phyloP scores from a whole-genome alignment of 1,140 invertebrate genomes.

The Ceratosolen solmsi region DNA sequence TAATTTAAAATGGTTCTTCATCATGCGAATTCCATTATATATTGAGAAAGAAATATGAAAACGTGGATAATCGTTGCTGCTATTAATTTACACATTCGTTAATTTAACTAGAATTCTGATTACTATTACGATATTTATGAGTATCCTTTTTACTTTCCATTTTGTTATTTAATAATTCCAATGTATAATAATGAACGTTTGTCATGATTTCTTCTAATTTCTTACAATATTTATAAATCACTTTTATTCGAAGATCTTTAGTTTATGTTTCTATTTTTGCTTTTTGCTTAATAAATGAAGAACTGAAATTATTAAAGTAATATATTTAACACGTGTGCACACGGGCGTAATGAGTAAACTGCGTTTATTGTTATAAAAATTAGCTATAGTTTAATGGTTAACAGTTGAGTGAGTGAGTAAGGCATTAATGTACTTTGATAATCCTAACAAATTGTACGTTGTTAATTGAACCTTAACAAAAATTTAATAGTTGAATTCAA shows the following conservation, averaged over 20 bases:
- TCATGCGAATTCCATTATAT: constrained; percentile 22
- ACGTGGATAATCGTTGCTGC: not conserved
- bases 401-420: no score
- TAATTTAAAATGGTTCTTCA: constrained; percentile 3
- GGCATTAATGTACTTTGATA: no score
- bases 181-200: not conserved
- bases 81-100: not conserved
- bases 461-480: no score
- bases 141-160: not conserved
- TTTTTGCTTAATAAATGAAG: not conserved
- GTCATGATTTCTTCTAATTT: not conserved
- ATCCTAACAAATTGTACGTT: no score
- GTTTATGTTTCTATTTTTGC: no score
- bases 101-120: not conserved
- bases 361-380: no score
- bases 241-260: not conserved
- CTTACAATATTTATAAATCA: not conserved
- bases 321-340: no score
- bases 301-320: not conserved
- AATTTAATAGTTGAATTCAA: no score
- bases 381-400: no score
- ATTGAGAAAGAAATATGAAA: not conserved
- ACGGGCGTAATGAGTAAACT: no score
- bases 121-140: constrained; percentile 18
- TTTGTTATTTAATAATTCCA: not conserved